phyloP scores from a whole-genome alignment of 1,140 invertebrate species.

The Drosophila lacertosa region DNA sequence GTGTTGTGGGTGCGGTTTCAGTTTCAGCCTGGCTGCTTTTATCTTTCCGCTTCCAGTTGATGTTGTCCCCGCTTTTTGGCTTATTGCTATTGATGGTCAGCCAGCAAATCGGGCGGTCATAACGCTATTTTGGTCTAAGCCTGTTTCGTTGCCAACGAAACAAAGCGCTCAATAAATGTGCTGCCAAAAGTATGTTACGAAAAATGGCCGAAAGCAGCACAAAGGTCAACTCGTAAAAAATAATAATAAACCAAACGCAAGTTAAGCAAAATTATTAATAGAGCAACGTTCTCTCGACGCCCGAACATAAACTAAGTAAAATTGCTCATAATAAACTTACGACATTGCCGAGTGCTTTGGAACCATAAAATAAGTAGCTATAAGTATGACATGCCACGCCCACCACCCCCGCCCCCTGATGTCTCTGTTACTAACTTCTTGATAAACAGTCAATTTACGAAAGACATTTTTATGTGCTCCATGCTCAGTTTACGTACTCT shows the following conservation, averaged over 20 bases:
- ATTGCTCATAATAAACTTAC: constrained; percentile 35
- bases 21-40: constrained; percentile 33
- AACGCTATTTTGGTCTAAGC: constrained; percentile 36
- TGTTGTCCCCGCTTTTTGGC: constrained; percentile 29
- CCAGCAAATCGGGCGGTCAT: constrained; percentile 20
- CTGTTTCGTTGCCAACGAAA: constrained; percentile 4
- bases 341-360: constrained; percentile 2
- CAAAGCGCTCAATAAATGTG: constrained; percentile 37
- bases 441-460: constrained; percentile 4
- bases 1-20: constrained; percentile 67
- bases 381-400: constrained; percentile 16
- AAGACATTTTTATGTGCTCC: not conserved
- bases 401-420: too few species aligned
- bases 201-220: constrained; percentile 12
- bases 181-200: constrained; percentile 42
- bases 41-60: constrained; percentile 50
- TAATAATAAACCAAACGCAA: constrained; percentile 26
- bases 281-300: not conserved
- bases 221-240: constrained; percentile 34
- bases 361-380: constrained; percentile 24
- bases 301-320: constrained; percentile 31
- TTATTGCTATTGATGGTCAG: constrained; percentile 43
- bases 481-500: not conserved
- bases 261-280: constrained; percentile 21
- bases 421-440: constrained; percentile 13